These are phyloP conservation scores for Sebastes glaucus DNA, from an alignment of 2,797 vertebrate genomes.

Conservation along the genomic window DNA sequence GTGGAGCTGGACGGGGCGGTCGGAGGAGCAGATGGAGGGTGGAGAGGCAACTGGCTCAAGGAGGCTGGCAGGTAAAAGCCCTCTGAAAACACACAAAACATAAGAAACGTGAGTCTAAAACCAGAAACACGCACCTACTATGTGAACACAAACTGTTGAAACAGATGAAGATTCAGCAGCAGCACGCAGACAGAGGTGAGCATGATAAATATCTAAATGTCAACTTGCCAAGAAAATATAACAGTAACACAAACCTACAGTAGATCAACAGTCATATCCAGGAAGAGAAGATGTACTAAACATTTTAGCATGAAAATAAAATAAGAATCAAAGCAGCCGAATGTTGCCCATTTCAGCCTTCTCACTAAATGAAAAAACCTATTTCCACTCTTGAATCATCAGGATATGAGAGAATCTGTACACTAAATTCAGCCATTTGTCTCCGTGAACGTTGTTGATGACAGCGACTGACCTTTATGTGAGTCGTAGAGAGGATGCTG, in stretches of 20 bases:
- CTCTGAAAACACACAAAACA: conserved; percentile 78
- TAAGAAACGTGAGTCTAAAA: neutral
- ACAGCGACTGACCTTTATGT: conserved; percentile 90
- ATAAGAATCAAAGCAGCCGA: neutral
- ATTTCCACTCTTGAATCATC: conserved; percentile 7
- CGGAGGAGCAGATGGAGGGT: conserved; percentile 82
- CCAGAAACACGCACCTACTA: neutral
- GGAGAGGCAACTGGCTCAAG: conserved; percentile 80
- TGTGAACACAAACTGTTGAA: neutral
- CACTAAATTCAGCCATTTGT: conserved; percentile 10
- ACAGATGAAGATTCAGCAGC: neutral
- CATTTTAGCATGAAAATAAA: neutral
- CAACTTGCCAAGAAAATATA: neutral
- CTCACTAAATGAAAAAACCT: neutral
- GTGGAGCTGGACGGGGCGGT: conserved; percentile 78
- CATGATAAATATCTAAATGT: conserved; percentile 25
- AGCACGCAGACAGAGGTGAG: conserved; percentile 2
- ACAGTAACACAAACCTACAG: neutral
- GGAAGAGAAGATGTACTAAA: neutral
- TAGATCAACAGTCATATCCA: neutral
- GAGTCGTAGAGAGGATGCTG: conserved; percentile 93
- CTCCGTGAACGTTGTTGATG: neutral
- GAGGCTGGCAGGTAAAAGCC: conserved; percentile 91
- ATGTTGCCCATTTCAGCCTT: neutral
- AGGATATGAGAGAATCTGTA: neutral